Conservation (phyloP, 2,888 invertebrate genomes). For the Apamea monoglypha region DNA sequence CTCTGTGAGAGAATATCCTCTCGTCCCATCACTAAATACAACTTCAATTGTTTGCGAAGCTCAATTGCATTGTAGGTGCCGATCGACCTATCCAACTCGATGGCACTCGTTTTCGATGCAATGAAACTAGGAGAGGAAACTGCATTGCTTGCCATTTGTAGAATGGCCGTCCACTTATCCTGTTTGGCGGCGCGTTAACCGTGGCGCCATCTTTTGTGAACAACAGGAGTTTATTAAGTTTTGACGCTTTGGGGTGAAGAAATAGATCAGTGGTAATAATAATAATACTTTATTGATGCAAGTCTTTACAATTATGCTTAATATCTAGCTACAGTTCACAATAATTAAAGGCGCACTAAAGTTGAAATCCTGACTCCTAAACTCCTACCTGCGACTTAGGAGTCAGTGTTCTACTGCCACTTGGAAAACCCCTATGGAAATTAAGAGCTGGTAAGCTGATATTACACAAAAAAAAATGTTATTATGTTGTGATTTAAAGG, state of each 20-base stretch:
- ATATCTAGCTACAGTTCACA: too few species aligned
- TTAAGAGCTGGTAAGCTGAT: too few species aligned
- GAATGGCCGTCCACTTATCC: conserved; percentile 49
- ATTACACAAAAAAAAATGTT: too few species aligned
- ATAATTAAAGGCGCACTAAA: too few species aligned
- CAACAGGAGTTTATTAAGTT: background rate
- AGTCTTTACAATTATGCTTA: too few species aligned
- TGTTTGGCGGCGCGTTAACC: conserved; percentile 47
- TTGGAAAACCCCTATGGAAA: too few species aligned
- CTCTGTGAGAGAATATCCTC: background rate
- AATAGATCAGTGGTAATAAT: background rate
- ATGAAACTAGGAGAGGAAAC: conserved; percentile 60
- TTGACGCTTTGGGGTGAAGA: background rate
- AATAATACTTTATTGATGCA: too few species aligned
- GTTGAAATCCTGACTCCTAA: too few species aligned
- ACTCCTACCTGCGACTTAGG: too few species aligned
- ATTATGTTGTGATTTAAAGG: too few species aligned
- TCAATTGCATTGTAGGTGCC: conserved; percentile 41
- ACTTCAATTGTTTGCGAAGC: conserved; percentile 46
- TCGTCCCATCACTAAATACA: background rate
- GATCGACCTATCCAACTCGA: conserved; percentile 55
- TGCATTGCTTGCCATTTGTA: conserved; percentile 48
- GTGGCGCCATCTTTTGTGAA: conserved; percentile 37
- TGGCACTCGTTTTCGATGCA: conserved; percentile 57
- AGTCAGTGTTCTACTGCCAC: too few species aligned